Conservation (phyloP, 2,113 vertebrate genomes). For the Pituophis catenifer region DNA sequence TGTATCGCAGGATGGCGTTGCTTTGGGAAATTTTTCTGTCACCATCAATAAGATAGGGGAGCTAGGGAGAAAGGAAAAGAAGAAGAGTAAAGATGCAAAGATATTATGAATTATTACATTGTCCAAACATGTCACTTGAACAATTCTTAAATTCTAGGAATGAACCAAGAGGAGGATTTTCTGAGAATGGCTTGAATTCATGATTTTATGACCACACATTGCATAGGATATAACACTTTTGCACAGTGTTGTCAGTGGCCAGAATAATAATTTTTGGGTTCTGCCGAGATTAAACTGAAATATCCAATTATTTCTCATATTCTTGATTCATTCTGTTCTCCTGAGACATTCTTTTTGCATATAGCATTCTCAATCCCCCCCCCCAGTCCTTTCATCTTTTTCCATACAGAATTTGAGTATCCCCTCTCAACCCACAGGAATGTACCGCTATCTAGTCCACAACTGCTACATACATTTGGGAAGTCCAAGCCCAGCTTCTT, state of each 20-base stretch:
- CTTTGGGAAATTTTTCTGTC: slow-evolving; percentile 78
- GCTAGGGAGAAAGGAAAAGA: slow-evolving; percentile 47
- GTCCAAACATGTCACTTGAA: background rate
- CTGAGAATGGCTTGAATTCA: background rate
- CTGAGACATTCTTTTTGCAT: background rate
- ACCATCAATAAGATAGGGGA: slow-evolving; percentile 83
- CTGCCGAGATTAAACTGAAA: background rate
- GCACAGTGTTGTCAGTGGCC: background rate
- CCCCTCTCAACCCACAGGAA: background rate
- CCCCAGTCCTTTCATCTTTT: no score
- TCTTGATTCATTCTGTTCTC: background rate
- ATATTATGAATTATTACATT: background rate
- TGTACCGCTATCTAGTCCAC: background rate
- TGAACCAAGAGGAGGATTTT: background rate
- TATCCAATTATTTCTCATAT: background rate
- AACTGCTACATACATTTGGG: slow-evolving; percentile 73
- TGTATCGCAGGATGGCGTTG: slow-evolving; percentile 83
- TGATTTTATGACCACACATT: background rate
- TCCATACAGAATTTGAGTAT: background rate
- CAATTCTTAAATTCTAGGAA: background rate
- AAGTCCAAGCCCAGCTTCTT: slow-evolving; percentile 78
- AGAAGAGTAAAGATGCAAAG: background rate
- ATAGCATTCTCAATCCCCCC: background rate
- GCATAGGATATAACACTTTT: background rate
- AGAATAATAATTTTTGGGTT: background rate